These are phyloP conservation scores for Orius insidiosus DNA, from an alignment of 1,140 invertebrate genomes.

Conservation along the genomic window DNA sequence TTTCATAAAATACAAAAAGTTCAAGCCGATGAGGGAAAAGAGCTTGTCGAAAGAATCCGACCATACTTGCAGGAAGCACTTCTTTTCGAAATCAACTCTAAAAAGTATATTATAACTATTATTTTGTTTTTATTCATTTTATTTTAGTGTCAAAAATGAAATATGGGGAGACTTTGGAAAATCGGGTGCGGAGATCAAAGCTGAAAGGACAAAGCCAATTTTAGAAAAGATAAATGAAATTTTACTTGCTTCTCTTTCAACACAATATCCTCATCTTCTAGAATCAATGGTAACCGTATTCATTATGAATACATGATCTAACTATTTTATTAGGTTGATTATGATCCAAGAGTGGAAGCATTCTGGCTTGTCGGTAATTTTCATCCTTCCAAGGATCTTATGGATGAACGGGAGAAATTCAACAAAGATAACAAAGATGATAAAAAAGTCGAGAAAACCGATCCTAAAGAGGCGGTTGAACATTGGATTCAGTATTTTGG, in stretches of 20 bases:
- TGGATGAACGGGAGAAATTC: conserved; percentile 18
- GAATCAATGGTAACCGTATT: conserved; percentile 34
- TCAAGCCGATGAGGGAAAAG: conserved; percentile 24
- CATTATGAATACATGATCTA: too few species aligned
- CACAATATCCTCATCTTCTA: conserved; percentile 38
- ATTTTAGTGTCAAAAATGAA: conserved; percentile 20
- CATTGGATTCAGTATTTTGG: conserved; percentile 47
- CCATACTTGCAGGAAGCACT: conserved; percentile 38
- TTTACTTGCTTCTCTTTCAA: conserved; percentile 35
- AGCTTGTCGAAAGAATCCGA: conserved; percentile 31
- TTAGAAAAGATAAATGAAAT: conserved; percentile 49
- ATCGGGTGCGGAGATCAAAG: conserved; percentile 24
- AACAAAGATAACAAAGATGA: conserved; percentile 24
- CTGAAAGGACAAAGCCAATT: conserved; percentile 30
- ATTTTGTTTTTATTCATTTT: not conserved
- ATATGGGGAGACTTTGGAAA: conserved; percentile 17
- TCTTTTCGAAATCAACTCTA: conserved; percentile 30
- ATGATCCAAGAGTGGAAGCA: conserved; percentile 54
- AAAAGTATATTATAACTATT: conserved; percentile 13
- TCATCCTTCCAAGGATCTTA: conserved; percentile 28
- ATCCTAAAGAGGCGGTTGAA: conserved; percentile 28
- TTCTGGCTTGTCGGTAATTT: conserved; percentile 62
- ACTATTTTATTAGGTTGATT: conserved; percentile 42
- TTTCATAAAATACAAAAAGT: conserved; percentile 8
- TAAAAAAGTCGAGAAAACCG: conserved; percentile 11